Evolutionary conservation across 2,888 invertebrate genomes (phyloP), one percentile per base, ranked within the genome.

Genomic region (Erebia epiphron): DNA sequence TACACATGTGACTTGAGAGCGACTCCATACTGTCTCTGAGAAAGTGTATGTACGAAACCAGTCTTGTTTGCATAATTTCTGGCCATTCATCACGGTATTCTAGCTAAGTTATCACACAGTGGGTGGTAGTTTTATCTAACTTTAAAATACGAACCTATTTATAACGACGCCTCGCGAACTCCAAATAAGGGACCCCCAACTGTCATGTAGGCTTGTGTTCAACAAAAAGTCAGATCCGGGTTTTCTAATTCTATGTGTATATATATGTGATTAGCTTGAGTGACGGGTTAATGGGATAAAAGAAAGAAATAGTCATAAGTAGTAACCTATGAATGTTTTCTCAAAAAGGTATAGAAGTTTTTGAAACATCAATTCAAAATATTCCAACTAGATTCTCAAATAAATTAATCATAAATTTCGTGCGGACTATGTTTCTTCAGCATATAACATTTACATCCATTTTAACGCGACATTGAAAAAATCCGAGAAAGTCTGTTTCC

Each of bases 11-110:
- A 52, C 61, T n/a, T 56, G 54, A 64, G 63, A 82, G 80, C 77
- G 87, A 86, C 84, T 86, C 84, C 84, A 86, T 88, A 88, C 87
- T 89, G 90, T 91, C 91, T 89, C 88, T 87, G 91, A 87, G 91
- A 92, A 92, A 92, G 91, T 91, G 87, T 89, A 88, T 85, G 89
- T 88, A 88, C 84, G 76, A 76, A 78, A 74, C 75, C 75, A 79
- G 75, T 79, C 83, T 80, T 80, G 82, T 88, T 89, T 84, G 89
- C 87, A 88, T 88, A 90, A 88, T 89, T 88, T 87, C 85, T 85
- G 80, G 83, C 87, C 87, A 87, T 88, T 85, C 86, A 86, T 88
- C 86, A 86, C 79, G 82, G 83, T 83, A 82, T 82, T 69, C 81
- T 77, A 80, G 82, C 79, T 79, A 80, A 82, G 82, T 83, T 83